Conservation (phyloP, 2,113 vertebrate genomes). For the Cyprinodon brontotheroides region DNA sequence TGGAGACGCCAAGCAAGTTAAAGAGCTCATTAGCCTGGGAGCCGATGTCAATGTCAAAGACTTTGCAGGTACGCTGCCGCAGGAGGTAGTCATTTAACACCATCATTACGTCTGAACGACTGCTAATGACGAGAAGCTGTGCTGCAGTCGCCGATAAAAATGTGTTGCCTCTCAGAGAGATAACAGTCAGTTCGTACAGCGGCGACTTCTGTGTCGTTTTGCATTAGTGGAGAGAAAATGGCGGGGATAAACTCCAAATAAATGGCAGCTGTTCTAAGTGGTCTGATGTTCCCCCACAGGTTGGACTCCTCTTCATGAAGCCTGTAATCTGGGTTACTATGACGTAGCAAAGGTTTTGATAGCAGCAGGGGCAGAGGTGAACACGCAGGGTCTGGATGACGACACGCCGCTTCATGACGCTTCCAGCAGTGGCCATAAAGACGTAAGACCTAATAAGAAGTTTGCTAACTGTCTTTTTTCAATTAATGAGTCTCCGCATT, state of each 20-base stretch:
- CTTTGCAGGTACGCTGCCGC: slow-evolving; percentile 87
- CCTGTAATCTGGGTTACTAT: slow-evolving; percentile 96
- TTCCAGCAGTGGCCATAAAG: slow-evolving; percentile 95
- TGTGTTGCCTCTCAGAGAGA: neutral
- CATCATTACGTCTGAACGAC: slow-evolving; percentile 13
- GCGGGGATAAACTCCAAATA: neutral
- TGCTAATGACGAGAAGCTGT: slow-evolving; percentile 21
- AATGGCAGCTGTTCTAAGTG: neutral
- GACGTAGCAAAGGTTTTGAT: slow-evolving; percentile 97
- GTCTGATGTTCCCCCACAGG: slow-evolving; percentile 71
- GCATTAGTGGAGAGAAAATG: neutral
- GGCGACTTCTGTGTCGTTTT: neutral
- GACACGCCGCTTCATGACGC: slow-evolving; percentile 98
- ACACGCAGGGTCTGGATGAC: slow-evolving; percentile 96
- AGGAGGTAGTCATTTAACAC: slow-evolving; percentile 4
- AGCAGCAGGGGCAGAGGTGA: slow-evolving; percentile 95
- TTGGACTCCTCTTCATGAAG: slow-evolving; percentile 98
- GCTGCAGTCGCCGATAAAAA: slow-evolving; percentile 23
- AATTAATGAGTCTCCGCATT: neutral
- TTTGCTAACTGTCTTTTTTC: too few species aligned
- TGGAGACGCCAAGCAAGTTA: slow-evolving; percentile 95
- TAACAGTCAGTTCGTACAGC: neutral
- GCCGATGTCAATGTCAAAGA: slow-evolving; percentile 99
- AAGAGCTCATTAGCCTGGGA: slow-evolving; percentile 94
- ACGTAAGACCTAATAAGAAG: slow-evolving; percentile 75